Conservation (phyloP, 2,888 invertebrate species). For the Lasioglossum figueresi region DNA sequence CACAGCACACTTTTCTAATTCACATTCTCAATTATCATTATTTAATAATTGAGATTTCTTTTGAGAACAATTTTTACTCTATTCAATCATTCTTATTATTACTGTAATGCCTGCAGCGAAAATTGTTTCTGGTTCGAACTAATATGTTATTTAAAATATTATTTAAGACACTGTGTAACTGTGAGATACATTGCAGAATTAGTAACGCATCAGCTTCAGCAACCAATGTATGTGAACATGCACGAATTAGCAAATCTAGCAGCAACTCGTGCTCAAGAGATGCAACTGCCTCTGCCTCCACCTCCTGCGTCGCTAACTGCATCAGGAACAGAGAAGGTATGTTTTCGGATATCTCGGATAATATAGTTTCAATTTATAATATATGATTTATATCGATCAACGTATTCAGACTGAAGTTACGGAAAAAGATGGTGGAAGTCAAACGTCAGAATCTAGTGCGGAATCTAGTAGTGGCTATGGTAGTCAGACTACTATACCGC, state of each 20-base stretch:
- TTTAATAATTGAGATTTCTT: neutral
- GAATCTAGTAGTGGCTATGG: slow-evolving; percentile 92
- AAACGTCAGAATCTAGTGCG: slow-evolving; percentile 88
- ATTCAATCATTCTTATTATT: neutral
- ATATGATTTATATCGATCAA: slow-evolving; percentile 12
- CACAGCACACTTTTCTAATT: neutral
- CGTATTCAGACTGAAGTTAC: slow-evolving; percentile 78
- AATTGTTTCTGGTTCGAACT: neutral
- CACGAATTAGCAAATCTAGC: slow-evolving; percentile 94
- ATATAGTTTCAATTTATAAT: neutral
- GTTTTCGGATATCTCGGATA: neutral
- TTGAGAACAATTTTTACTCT: neutral
- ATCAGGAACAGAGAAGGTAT: slow-evolving; percentile 65
- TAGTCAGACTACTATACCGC: slow-evolving; percentile 90
- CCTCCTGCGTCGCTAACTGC: slow-evolving; percentile 72
- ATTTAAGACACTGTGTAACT: slow-evolving; percentile 4
- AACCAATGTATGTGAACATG: slow-evolving; percentile 95
- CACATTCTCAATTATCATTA: neutral
- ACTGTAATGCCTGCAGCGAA: neutral
- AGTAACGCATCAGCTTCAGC: slow-evolving; percentile 80
- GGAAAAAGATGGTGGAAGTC: slow-evolving; percentile 81
- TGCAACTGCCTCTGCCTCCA: slow-evolving; percentile 86
- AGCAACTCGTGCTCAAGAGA: slow-evolving; percentile 89
- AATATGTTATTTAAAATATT: slow-evolving; percentile 15
- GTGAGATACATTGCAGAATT: slow-evolving; percentile 71